These are phyloP conservation scores for Himalopsyche japonica DNA, from an alignment of 2,888 invertebrate genomes.

Conservation along the genomic window DNA sequence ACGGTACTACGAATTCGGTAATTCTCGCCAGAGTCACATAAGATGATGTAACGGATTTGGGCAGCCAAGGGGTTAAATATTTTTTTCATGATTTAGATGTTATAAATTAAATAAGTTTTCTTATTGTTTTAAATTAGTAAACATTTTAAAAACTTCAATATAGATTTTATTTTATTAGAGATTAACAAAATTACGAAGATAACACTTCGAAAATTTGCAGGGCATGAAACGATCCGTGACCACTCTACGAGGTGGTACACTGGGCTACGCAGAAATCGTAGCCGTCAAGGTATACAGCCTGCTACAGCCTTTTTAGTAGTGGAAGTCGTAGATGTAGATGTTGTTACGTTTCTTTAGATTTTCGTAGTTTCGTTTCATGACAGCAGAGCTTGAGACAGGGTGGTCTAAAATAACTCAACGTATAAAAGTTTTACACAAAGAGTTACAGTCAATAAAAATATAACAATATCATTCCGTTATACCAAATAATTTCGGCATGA, in stretches of 20 bases:
- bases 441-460: too few species aligned
- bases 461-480: neutral
- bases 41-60: too few species aligned
- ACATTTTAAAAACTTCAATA: too few species aligned
- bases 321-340: constrained; percentile 3
- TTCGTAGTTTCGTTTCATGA: constrained; percentile 11
- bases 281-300: constrained; percentile 84
- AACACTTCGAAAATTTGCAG: constrained; percentile 57
- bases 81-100: too few species aligned
- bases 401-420: neutral
- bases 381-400: neutral
- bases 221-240: constrained; percentile 93
- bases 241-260: constrained; percentile 81
- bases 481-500: too few species aligned
- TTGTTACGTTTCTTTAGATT: constrained; percentile 17
- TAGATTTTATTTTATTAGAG: neutral
- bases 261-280: constrained; percentile 93
- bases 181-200: neutral
- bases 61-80: too few species aligned
- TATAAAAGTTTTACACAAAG: neutral
- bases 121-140: too few species aligned
- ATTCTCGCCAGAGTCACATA: too few species aligned
- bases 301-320: neutral
- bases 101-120: too few species aligned
- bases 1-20: too few species aligned